Evolutionary conservation across 2,113 vertebrate species (phyloP).

Genomic region (Lagenorhynchus albirostris): DNA sequence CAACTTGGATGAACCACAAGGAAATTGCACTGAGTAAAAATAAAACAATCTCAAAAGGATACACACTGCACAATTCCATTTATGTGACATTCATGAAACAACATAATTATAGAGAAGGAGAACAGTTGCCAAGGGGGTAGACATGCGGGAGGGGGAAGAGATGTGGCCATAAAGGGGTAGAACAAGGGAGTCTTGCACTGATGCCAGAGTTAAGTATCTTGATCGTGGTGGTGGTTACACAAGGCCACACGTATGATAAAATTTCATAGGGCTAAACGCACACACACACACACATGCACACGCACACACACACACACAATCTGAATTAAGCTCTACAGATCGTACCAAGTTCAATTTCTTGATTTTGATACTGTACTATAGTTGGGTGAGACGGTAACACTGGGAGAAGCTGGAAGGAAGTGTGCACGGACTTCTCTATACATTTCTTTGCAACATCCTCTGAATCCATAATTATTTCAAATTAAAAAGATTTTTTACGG

Average conservation of each 20-base stretch:
- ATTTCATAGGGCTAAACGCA: background rate
- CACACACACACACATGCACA: background rate
- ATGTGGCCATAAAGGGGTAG: background rate
- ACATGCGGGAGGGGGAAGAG: background rate
- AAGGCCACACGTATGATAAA: background rate
- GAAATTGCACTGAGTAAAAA: background rate
- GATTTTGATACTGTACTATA: background rate
- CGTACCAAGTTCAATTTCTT: background rate
- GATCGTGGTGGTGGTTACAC: background rate
- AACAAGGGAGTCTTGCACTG: background rate
- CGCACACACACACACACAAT: background rate
- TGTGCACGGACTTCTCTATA: background rate
- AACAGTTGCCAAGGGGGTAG: background rate
- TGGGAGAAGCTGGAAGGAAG: background rate
- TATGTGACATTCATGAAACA: slow-evolving; percentile 3
- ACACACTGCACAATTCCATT: background rate
- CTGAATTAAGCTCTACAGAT: background rate
- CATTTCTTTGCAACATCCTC: background rate
- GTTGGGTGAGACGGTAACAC: background rate
- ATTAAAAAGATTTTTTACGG: background rate
- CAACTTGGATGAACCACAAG: background rate
- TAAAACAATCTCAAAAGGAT: slow-evolving; percentile 10
- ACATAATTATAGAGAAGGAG: background rate
- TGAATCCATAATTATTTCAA: background rate
- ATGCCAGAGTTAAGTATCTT: background rate